Percentiles rank a stretch among this genome's conserved stretches.
Evolutionary conservation across 2,888 invertebrate species (phyloP).

Genomic region (Chrysina gloriosa): DNA sequence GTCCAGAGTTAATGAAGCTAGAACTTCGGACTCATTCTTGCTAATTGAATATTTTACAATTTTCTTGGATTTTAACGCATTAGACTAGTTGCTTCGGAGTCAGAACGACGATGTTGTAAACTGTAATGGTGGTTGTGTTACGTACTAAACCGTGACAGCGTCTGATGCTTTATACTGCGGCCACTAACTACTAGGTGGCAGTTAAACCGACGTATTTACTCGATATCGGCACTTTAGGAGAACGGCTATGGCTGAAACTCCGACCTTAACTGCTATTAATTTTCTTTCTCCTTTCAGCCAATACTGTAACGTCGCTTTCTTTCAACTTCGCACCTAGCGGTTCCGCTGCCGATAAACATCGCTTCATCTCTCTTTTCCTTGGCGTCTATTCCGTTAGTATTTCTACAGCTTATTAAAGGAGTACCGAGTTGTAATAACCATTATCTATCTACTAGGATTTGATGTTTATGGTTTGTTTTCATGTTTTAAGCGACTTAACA

Average conservation of each 20-base stretch:
- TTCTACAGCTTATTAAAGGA: constrained; percentile 52
- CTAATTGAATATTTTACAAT: not conserved
- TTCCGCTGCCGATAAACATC: constrained; percentile 15
- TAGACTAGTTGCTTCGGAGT: not conserved
- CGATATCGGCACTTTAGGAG: constrained; percentile 40
- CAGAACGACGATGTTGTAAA: constrained; percentile 1
- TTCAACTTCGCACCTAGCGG: constrained; percentile 26
- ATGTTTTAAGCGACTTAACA: constrained; percentile 52
- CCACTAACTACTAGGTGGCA: constrained; percentile 63
- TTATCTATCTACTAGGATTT: constrained; percentile 48
- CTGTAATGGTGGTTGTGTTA: constrained; percentile 44
- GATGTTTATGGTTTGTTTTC: constrained; percentile 59
- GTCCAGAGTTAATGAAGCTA: not conserved
- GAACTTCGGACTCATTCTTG: not conserved
- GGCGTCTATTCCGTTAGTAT: constrained; percentile 44
- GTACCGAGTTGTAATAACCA: constrained; percentile 50
- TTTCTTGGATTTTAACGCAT: not conserved
- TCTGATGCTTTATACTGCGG: constrained; percentile 55
- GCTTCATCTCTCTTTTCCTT: constrained; percentile 43
- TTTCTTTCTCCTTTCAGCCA: constrained; percentile 37
- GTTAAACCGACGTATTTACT: constrained; percentile 42
- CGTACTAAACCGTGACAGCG: constrained; percentile 41
- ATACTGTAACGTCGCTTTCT: constrained; percentile 26
- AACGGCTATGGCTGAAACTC: constrained; percentile 42
- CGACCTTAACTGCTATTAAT: constrained; percentile 47